These are phyloP conservation scores for Polia nebulosa DNA, from an alignment of 2,888 invertebrate genomes.

Conservation along the genomic window DNA sequence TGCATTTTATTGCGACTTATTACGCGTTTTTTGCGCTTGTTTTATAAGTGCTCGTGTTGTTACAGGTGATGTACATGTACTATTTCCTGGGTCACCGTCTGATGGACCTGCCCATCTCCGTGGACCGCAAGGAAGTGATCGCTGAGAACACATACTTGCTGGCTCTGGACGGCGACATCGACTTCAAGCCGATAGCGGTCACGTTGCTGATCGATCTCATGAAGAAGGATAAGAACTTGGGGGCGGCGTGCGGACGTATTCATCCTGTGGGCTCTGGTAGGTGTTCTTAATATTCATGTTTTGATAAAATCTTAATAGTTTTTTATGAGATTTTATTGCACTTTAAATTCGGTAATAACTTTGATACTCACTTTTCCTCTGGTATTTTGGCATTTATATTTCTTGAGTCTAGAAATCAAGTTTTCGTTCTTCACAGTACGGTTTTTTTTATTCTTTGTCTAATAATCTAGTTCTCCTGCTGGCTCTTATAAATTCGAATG, in stretches of 20 bases:
- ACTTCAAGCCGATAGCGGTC: conserved; percentile 96
- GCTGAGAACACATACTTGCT: conserved; percentile 96
- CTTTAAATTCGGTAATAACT: too few species aligned
- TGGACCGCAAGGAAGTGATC: conserved; percentile 92
- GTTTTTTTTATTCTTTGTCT: background rate
- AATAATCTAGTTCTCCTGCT: too few species aligned
- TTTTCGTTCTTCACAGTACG: too few species aligned
- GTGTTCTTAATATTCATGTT: conserved; percentile 19
- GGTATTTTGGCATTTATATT: background rate
- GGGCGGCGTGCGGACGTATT: conserved; percentile 97
- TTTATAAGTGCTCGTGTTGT: too few species aligned
- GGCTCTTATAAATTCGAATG: conserved; percentile 96
- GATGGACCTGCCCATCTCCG: conserved; percentile 92
- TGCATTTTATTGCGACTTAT: too few species aligned
- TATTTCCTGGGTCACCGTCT: conserved; percentile 96
- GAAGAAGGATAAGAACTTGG: conserved; percentile 95
- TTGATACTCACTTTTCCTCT: background rate
- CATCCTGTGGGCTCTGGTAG: conserved; percentile 95
- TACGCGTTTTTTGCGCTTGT: too few species aligned
- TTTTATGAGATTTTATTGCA: too few species aligned
- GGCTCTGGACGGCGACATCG: conserved; percentile 97
- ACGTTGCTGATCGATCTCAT: conserved; percentile 95
- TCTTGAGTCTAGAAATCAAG: background rate
- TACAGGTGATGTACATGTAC: conserved; percentile 98
- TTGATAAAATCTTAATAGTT: too few species aligned